Evolutionary conservation across 2,113 vertebrate species (phyloP).

Genomic region (Saccopteryx bilineata): DNA sequence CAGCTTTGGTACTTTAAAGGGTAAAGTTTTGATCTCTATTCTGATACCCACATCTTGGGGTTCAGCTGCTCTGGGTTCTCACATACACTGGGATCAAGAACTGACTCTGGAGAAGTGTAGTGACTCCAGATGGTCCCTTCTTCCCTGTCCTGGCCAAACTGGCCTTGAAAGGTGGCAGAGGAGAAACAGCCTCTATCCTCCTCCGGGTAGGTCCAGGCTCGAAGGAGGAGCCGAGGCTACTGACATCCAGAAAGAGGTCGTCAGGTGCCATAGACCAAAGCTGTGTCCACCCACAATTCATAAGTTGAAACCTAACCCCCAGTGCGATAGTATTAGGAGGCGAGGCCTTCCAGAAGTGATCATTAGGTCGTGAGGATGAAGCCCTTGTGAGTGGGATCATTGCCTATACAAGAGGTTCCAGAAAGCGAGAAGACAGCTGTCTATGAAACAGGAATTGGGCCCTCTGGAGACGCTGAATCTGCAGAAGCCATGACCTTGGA

Average conservation of each 20-base stretch:
- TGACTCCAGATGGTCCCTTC: background rate
- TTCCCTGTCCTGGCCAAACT: background rate
- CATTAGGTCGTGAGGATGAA: background rate
- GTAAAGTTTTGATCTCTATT: background rate
- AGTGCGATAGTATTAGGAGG: background rate
- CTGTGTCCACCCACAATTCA: background rate
- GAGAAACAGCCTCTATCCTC: background rate
- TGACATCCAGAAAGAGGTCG: background rate
- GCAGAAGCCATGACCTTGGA: background rate
- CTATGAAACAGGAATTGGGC: background rate
- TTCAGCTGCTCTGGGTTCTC: background rate
- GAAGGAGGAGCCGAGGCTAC: background rate
- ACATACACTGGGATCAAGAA: background rate
- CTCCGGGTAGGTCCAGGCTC: background rate
- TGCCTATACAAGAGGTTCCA: background rate
- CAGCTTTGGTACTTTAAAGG: fast-evolving
- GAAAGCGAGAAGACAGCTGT: background rate
- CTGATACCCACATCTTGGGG: too few species aligned
- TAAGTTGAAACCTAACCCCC: background rate
- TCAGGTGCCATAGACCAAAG: background rate
- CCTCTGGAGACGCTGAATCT: background rate
- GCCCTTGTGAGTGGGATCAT: background rate
- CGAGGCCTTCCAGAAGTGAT: background rate
- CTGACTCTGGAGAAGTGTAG: background rate
- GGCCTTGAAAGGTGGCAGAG: background rate